Evolutionary conservation across 2,888 invertebrate species (phyloP), one percentile per base, ranked within the genome.

Genomic region (Arge pagana): DNA sequence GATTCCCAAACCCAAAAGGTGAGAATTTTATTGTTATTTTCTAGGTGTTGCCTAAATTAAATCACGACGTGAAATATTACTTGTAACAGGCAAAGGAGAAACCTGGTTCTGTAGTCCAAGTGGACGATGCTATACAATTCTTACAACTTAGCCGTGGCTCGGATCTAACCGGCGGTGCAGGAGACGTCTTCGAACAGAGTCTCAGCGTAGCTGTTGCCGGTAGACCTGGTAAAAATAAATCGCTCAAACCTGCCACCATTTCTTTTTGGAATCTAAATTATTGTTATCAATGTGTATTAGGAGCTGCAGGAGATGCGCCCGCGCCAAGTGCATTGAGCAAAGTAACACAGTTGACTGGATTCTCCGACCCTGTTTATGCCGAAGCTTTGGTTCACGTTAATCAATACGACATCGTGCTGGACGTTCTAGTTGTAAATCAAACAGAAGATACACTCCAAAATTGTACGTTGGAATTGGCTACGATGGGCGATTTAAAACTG

Each of bases 311-410:
- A 31, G 82, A 84, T 52, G 72, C 80, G 24, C 77, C 79, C n/a
- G 77, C 83, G 16, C 81, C 83, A 1, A 85, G 80, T 61, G 85
- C 84, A 63, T 71, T 86, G 13, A 85, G 85, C 56, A 89, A 89
- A 78, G 94, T 96, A 58, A 95, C 96, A 28, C 99, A 99, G 77
- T 82, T 99, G 68, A 98, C 99, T 3, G 99, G 98, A 10, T 98
- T 98, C 80, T 96, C 96, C 0, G 99, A 99, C 82, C 98, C 99
- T 0, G 97, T 99, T 55, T 99, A 99, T 78, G 95, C 99, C 0
- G 99, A 99, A 80, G 98, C 99, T n/a, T 94, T 98, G 71, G 98
- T 99, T 1, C 90, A 98, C 77, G 98, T 99, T 62, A 96, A 96
- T 79, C 96, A 96, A 76, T 97, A 96, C 80, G 98, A 98, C 76